Conservation (phyloP, 30 jellyfish, hydroid and myxozoan species). For the Clytia hemisphaerica region DNA sequence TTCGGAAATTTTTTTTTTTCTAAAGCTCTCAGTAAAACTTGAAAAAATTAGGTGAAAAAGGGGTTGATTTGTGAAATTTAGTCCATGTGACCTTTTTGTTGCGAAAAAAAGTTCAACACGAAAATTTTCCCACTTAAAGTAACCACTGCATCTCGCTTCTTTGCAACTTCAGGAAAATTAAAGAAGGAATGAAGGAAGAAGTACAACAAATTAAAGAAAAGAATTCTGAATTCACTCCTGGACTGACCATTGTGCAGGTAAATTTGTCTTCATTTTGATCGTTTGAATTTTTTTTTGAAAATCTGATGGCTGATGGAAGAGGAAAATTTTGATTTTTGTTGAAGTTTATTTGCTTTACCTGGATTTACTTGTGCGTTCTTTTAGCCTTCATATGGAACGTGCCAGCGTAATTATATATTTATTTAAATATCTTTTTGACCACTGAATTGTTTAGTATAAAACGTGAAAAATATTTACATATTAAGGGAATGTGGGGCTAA, state of each 20-base stretch:
- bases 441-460: no score
- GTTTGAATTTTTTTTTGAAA: background rate
- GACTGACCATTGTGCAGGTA: constrained; percentile 94
- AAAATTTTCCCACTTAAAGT: no score
- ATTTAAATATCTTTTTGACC: background rate
- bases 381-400: no score
- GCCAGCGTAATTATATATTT: background rate
- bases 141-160: background rate
- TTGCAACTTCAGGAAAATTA: background rate
- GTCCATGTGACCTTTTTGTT: no score
- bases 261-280: background rate
- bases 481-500: no score
- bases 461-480: no score
- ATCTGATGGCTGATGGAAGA: background rate
- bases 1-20: no score
- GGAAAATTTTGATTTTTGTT: background rate
- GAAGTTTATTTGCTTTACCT: background rate
- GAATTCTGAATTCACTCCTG: constrained; percentile 76
- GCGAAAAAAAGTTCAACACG: no score
- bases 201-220: constrained; percentile 38
- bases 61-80: no score
- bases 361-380: background rate
- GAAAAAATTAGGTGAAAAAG: no score
- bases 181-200: constrained; percentile 38
- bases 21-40: no score